Conservation (phyloP, 2,113 vertebrate genomes). For the Ictidomys tridecemlineatus region DNA sequence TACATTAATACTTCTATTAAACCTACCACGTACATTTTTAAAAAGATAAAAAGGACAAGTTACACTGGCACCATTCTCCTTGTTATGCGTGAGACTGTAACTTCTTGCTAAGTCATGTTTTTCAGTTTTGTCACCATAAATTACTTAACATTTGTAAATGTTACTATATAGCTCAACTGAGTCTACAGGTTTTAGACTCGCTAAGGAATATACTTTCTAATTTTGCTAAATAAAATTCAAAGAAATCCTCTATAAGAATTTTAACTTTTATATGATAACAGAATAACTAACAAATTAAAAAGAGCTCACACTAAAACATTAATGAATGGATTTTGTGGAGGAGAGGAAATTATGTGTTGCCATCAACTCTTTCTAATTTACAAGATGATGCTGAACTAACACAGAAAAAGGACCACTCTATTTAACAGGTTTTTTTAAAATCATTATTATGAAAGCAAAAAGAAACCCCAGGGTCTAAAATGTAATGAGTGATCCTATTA, state of each 20-base stretch:
- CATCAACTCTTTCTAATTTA: conserved; percentile 89
- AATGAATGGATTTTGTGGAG: conserved; percentile 20
- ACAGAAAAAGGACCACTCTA: conserved; percentile 84
- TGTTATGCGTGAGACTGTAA: not conserved
- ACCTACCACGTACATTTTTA: not conserved
- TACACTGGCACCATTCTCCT: not conserved
- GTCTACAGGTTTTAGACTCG: not conserved
- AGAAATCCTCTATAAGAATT: conserved; percentile 47
- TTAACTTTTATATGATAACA: conserved; percentile 34
- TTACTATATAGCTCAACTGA: not conserved
- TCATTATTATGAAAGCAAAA: conserved; percentile 86
- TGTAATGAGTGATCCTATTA: conserved; percentile 94
- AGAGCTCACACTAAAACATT: conserved; percentile 39
- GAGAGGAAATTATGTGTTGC: conserved; percentile 77
- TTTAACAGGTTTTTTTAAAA: conserved; percentile 85
- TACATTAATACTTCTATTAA: conserved; percentile 19
- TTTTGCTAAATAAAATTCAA: conserved; percentile 50
- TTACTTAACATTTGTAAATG: not conserved
- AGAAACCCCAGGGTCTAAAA: conserved; percentile 89
- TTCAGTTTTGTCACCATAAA: conserved; percentile 13
- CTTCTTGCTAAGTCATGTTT: not conserved
- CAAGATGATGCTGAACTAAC: conserved; percentile 79
- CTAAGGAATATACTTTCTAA: conserved; percentile 27
- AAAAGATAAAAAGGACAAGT: not conserved
- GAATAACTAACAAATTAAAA: conserved; percentile 25